These are phyloP conservation scores for Melanotaenia pygmaea DNA, from an alignment of 2,797 vertebrate genomes.

Conservation along the genomic window DNA sequence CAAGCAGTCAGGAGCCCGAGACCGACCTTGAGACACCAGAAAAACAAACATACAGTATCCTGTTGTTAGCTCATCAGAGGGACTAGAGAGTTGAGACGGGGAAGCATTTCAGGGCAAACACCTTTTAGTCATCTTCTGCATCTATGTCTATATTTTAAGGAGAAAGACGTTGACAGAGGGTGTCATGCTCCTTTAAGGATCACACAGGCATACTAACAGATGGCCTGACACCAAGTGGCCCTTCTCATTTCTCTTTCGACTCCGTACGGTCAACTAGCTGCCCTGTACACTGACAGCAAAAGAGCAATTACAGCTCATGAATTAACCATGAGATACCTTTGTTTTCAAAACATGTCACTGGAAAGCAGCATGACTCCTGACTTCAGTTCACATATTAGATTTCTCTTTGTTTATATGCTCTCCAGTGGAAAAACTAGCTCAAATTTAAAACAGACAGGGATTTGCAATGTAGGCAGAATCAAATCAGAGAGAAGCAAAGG, in stretches of 20 bases:
- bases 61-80: constrained; percentile 15
- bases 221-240: constrained; percentile 53
- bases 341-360: constrained; percentile 62
- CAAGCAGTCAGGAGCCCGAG: background rate
- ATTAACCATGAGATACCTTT: constrained; percentile 63
- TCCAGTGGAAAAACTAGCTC: background rate
- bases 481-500: constrained; percentile 23
- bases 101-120: constrained; percentile 26
- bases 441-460: constrained; percentile 24
- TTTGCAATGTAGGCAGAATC: constrained; percentile 12
- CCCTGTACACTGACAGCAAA: constrained; percentile 44
- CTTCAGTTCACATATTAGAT: constrained; percentile 9
- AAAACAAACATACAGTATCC: constrained; percentile 1
- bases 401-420: background rate
- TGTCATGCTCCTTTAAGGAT: constrained; percentile 46
- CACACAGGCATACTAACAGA: constrained; percentile 56
- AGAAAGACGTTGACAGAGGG: constrained; percentile 33
- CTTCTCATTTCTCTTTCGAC: constrained; percentile 30
- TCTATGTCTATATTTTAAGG: constrained; percentile 22
- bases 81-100: constrained; percentile 24
- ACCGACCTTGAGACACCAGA: constrained; percentile 1
- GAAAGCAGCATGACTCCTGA: constrained; percentile 25
- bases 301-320: constrained; percentile 64
- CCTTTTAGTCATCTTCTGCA: background rate
- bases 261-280: constrained; percentile 34